phyloP scores from a whole-genome alignment of 1,140 invertebrate genomes.

The Camponotus floridanus region DNA sequence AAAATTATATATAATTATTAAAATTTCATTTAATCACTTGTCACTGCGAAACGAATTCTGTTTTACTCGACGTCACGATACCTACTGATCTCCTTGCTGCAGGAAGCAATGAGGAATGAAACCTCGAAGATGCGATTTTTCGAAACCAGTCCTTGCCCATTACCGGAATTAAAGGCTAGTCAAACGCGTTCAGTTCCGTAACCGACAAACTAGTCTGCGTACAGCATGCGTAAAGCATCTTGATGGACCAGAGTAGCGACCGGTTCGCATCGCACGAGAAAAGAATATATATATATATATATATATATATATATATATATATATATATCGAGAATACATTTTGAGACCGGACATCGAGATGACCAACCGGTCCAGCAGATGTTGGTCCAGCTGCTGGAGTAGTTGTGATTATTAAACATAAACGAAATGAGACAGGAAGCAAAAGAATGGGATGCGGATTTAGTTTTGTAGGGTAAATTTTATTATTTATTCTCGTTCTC shows the following conservation, averaged over 20 bases:
- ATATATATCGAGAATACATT: conserved; percentile 23
- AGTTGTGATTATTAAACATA: conserved; percentile 58
- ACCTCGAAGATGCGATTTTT: conserved; percentile 62
- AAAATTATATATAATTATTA: neutral
- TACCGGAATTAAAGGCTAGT: conserved; percentile 74
- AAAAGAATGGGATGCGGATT: conserved; percentile 7
- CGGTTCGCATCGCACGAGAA: conserved; percentile 66
- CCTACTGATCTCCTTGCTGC: conserved; percentile 62
- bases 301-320: too few species aligned
- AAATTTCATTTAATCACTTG: conserved; percentile 37
- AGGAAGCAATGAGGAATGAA: conserved; percentile 47
- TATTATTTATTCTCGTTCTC: neutral
- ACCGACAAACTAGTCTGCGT: conserved; percentile 80
- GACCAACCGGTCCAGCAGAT: conserved; percentile 85
- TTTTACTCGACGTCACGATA: conserved; percentile 39
- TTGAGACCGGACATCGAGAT: conserved; percentile 82
- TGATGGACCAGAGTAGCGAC: conserved; percentile 82
- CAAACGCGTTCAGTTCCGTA: conserved; percentile 69
- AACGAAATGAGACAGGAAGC: conserved; percentile 37
- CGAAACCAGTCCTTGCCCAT: conserved; percentile 80
- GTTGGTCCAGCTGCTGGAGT: conserved; percentile 83
- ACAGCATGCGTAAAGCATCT: conserved; percentile 80
- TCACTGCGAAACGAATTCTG: conserved; percentile 41
- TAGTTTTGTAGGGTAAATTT: conserved; percentile 23
- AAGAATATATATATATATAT: conserved; percentile 19